A percentile compares a stretch with the other conserved stretches of the same genome.
Evolutionary conservation across 2,113 vertebrate species (phyloP).

Genomic region (Muntiacus muntjak): DNA sequence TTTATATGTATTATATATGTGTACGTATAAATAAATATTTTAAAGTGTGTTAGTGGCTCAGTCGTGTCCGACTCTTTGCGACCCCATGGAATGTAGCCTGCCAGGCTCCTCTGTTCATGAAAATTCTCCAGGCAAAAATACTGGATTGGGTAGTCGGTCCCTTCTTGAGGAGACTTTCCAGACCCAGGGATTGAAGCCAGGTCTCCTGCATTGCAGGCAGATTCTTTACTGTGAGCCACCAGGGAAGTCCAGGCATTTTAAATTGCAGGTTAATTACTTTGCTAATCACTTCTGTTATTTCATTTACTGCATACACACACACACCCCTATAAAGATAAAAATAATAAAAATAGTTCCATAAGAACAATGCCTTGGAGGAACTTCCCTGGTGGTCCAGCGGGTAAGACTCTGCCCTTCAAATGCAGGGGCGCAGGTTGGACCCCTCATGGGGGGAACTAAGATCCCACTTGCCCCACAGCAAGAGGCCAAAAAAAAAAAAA

Average conservation of each 20-base stretch:
- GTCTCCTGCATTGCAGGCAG: not conserved
- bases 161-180: not conserved
- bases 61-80: not conserved
- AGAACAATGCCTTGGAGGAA: not conserved
- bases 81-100: not conserved
- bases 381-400: not conserved
- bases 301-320: not conserved
- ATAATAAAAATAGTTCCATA: not conserved
- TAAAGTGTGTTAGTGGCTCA: not conserved
- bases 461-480: not conserved
- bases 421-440: not conserved
- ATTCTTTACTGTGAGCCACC: not conserved
- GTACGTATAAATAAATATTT: not conserved
- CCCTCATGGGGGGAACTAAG: not conserved
- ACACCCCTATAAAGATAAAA: not conserved
- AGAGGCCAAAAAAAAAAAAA: not conserved
- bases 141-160: not conserved
- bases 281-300: not conserved
- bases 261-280: not conserved
- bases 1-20: not conserved
- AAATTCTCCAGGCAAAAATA: not conserved
- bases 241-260: not conserved
- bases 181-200: not conserved
- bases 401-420: not conserved
- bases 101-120: not conserved